Evolutionary conservation across 2,888 invertebrate genomes (phyloP), one percentile per base, ranked within the genome.

Genomic region (Clistopyga incitator): DNA sequence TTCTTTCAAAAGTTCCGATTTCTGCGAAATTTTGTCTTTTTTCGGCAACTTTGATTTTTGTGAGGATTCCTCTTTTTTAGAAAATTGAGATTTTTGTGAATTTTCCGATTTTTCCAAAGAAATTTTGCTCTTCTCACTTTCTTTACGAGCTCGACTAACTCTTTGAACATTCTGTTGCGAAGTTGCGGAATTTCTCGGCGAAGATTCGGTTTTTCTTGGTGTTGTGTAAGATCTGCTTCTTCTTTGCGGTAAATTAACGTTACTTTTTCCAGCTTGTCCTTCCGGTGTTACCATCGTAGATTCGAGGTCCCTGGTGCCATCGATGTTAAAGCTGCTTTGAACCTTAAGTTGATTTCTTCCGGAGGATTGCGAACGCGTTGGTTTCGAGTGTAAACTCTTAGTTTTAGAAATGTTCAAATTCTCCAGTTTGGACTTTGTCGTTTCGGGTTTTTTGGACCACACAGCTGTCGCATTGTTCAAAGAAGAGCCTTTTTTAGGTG

Each of bases 221-320:
- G 78, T 86, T 4, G 80, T 74, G 61, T 87, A 86, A 0, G 90
- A 90, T 38, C 84, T 86, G 3, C 90, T 90, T 86, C 87, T 85
- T 71, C 87, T 86, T 38, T 84, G 85, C 2, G 52, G 29, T 2
- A 81, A 42, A 15, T 85, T 82, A 65, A 47, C 38, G n/a, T 29
- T 76, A 15, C 65, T 64, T 13, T 64, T 79, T 11, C 10, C 54
- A 11, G 29, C 18, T 47, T 67, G 71, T 13, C 50, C 15, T 29
- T 15, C 11, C 13, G 42, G 15, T 11, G 45, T 80, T 20, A 20
- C 11, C 15, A 2, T 50, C 50, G 76, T 70, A n/a, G 56, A 79
- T 64, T 75, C 68, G 0, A 68, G 38, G 3, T 75, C 42, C 15
- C 56, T 72, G 15, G 50, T 34, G 6, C 18, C 42, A 15, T 50